Evolutionary conservation across 2,113 vertebrate genomes (phyloP).

Genomic region (Gadus macrocephalus): DNA sequence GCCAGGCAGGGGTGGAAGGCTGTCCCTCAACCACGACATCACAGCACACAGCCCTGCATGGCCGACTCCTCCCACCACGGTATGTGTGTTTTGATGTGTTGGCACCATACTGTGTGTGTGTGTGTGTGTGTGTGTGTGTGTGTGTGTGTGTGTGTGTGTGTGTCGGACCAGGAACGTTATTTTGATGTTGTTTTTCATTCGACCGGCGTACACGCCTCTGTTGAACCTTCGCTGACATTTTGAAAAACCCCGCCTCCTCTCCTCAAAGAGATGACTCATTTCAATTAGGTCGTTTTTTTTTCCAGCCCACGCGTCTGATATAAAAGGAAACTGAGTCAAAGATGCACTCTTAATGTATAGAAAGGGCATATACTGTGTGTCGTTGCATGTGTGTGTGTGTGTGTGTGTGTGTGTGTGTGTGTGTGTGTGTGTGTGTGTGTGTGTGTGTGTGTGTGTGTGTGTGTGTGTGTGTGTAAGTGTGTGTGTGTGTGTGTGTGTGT

Average conservation of each 20-base stretch:
- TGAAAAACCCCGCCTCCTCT: no score
- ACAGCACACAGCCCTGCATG: neutral
- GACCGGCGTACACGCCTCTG: no score
- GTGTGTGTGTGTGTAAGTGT: neutral
- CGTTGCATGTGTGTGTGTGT: neutral
- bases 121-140: neutral
- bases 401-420: constrained; percentile 2
- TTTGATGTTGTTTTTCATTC: no score
- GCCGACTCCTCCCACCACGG: no score
- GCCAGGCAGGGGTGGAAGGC: constrained; percentile 33
- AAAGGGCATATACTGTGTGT: constrained; percentile 1
- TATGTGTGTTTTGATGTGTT: constrained; percentile 9
- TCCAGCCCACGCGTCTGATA: no score
- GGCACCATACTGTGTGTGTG: neutral
- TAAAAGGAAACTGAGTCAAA: no score
- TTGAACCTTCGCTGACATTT: no score
- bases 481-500: neutral
- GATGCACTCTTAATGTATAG: no score
- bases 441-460: neutral
- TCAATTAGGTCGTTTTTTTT: no score
- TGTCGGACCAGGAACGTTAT: neutral
- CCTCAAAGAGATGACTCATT: no score
- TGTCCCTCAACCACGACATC: constrained; percentile 34
- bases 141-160: neutral
- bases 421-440: neutral